phyloP scores from a whole-genome alignment of 1,140 invertebrate species.

The Amphibalanus amphitrite region DNA sequence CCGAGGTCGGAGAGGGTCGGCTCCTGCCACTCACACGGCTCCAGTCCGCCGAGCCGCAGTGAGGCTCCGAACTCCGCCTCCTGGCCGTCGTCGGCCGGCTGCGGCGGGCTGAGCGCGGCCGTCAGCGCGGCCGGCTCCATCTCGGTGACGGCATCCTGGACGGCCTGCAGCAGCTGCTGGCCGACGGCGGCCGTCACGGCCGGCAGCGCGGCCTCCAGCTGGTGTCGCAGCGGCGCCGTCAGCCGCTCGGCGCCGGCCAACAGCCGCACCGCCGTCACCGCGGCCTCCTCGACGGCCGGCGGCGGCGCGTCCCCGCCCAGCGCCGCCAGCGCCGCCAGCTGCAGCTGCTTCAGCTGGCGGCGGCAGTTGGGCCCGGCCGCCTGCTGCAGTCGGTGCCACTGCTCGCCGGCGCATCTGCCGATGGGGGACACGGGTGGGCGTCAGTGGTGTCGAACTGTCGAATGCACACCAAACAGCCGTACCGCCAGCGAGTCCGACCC shows the following conservation, averaged over 20 bases:
- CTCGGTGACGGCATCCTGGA: not conserved
- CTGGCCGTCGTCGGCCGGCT: too few species aligned
- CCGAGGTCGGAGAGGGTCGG: too few species aligned
- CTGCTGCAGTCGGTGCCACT: not conserved
- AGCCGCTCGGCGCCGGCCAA: conserved; percentile 15
- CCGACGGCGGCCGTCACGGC: not conserved
- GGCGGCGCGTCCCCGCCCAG: conserved; percentile 20
- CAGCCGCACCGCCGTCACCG: conserved; percentile 14
- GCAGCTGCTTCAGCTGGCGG: not conserved
- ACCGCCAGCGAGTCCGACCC: too few species aligned
- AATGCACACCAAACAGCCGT: too few species aligned
- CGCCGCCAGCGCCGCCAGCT: not conserved
- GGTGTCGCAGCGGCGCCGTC: not conserved
- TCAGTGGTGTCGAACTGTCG: too few species aligned
- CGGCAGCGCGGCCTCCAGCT: not conserved
- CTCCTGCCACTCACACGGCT: too few species aligned
- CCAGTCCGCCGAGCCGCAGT: too few species aligned
- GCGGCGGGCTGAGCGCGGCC: too few species aligned
- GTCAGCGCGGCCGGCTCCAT: not conserved
- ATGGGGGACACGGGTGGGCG: too few species aligned
- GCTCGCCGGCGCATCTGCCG: not conserved
- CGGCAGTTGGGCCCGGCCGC: not conserved
- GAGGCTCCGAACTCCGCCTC: too few species aligned
- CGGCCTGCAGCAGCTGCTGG: not conserved
- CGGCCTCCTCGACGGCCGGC: conserved; percentile 20